Conservation (phyloP, 1,140 invertebrate species). For the Drosophila nasuta region DNA sequence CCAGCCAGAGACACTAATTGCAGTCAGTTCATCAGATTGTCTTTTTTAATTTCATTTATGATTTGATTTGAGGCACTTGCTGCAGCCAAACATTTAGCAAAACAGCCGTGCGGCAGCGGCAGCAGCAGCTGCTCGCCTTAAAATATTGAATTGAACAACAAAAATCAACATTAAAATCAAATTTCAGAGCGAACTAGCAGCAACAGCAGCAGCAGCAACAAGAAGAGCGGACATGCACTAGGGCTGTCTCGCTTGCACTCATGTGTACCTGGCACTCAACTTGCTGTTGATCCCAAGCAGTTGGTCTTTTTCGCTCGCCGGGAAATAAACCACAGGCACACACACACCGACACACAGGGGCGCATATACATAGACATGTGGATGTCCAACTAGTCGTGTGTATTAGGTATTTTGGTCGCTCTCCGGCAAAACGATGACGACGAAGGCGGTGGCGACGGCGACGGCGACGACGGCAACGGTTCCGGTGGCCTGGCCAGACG, state of each 20-base stretch:
- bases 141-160: constrained; percentile 49
- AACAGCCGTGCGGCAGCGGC: constrained; percentile 11
- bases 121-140: constrained; percentile 38
- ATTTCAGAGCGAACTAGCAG: constrained; percentile 39
- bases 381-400: constrained; percentile 49
- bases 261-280: constrained; percentile 2
- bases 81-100: constrained; percentile 39
- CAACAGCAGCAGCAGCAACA: constrained; percentile 10
- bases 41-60: constrained; percentile 21
- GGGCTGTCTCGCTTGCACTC: constrained; percentile 45
- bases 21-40: constrained; percentile 39
- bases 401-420: constrained; percentile 51
- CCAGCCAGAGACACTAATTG: constrained; percentile 61
- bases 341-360: constrained; percentile 14
- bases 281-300: constrained; percentile 40
- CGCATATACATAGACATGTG: constrained; percentile 33
- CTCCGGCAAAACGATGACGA: constrained; percentile 34
- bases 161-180: constrained; percentile 40
- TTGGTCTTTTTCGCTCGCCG: constrained; percentile 62
- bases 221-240: constrained; percentile 29
- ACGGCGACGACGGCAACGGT: constrained; percentile 23
- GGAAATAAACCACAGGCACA: constrained; percentile 38
- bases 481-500: constrained; percentile 63
- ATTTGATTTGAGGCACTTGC: constrained; percentile 35
- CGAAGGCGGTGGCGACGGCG: constrained; percentile 10